Evolutionary conservation across 2,113 vertebrate genomes (phyloP), one percentile per base, ranked within the genome.

Genomic region (Empidonax alnorum): DNA sequence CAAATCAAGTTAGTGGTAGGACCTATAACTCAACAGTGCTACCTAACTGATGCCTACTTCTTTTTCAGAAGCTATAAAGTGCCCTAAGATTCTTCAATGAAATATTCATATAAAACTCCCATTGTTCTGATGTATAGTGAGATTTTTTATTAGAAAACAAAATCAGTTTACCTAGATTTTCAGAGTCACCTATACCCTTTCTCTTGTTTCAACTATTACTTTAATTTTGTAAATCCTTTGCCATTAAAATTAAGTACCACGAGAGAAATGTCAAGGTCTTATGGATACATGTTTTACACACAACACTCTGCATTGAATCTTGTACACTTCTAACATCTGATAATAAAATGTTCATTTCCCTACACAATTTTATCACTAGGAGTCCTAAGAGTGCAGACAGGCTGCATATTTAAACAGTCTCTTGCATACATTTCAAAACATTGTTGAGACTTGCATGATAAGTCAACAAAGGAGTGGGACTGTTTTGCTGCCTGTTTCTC

Each of bases 251-350:
- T 75, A 87, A 71, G 37, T 33, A 68, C 13, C 2, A 14, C 5
- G 52, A 71, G 6, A 79, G 12, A 81, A 86, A 44, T 20, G 9
- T 3, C 16, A 83, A 73, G 17, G 5, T 68, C 55, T 63, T 81
- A 17, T 3, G 9, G 10, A 42, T 65, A 78, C 4, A 4, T 7
- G 7, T 20, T 68, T 91, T 35, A 50, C 8, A 7, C 39, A 56
- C 6, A 84, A 21, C 25, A 58, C 20, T 81, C 39, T 74, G 2
- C 44, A 67, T 7, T 74, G 44, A 61, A 49, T 68, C 58, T 81
- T 66, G 10, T 41, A 63, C 1, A 3, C 4, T 65, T 63, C 25
- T 25, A 20, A 41, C 0, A 2, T 8, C 14, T 42, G 4, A 16
- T 39, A 67, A 52, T 28, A 82, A 61, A 49, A 53, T 30, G 28